phyloP scores from a whole-genome alignment of 2,888 invertebrate species.

The Sabatieria punctata region DNA sequence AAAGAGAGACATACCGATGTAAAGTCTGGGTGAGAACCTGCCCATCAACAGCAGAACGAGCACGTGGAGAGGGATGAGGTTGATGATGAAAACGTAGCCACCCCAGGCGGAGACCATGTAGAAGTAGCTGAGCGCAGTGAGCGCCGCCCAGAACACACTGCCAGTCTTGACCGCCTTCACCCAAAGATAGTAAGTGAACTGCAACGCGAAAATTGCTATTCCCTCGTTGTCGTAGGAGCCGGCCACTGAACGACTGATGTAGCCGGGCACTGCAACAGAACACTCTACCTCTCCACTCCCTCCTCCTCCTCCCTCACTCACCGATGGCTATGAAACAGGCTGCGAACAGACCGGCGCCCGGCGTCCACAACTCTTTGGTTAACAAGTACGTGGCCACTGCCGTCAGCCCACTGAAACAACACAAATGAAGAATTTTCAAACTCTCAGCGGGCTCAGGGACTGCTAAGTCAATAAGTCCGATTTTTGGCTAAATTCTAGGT shows the following conservation, averaged over 20 bases:
- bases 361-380: conserved; percentile 91
- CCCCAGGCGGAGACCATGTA: conserved; percentile 99
- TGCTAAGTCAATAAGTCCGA: too few species aligned
- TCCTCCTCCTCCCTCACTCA: conserved; percentile 15
- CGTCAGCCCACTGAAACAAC: conserved; percentile 65
- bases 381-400: conserved; percentile 90
- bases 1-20: conserved; percentile 48
- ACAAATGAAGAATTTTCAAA: too few species aligned
- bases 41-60: conserved; percentile 80
- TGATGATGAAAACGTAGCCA: conserved; percentile 98
- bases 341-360: conserved; percentile 89
- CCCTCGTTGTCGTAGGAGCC: conserved; percentile 99
- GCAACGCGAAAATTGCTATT: conserved; percentile 96
- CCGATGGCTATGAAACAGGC: conserved; percentile 92
- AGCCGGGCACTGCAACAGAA: conserved; percentile 64
- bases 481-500: too few species aligned
- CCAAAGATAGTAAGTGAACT: conserved; percentile 96
- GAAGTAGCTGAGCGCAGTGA: conserved; percentile 88
- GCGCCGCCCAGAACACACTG: conserved; percentile 84
- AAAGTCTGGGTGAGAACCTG: conserved; percentile 70
- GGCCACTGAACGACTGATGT: conserved; percentile 94
- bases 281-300: background rate
- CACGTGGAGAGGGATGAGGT: conserved; percentile 92
- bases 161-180: conserved; percentile 94
- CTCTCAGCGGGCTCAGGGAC: too few species aligned